Conservation (phyloP, 2,888 invertebrate species). For the Drosophila paramelanica region DNA sequence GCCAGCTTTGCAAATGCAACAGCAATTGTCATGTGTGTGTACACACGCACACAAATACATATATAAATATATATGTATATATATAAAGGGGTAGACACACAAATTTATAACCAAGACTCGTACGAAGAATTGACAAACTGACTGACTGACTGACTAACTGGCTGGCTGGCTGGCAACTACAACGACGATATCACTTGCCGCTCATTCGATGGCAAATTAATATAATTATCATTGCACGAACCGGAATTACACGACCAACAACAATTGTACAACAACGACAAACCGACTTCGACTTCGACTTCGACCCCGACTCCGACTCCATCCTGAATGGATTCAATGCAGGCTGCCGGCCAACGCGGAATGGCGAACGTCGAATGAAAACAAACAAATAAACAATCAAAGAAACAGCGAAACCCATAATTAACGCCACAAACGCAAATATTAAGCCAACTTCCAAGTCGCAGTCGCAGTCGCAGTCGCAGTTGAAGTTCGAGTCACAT, state of each 20-base stretch:
- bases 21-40: conserved; percentile 33
- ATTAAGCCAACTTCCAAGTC: conserved; percentile 59
- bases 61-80: neutral
- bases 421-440: conserved; percentile 82
- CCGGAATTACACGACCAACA: conserved; percentile 76
- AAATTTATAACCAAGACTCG: conserved; percentile 67
- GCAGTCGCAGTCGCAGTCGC: conserved; percentile 9
- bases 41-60: conserved; percentile 9
- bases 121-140: conserved; percentile 38
- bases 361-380: conserved; percentile 33
- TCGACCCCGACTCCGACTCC: conserved; percentile 16
- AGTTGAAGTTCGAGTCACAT: conserved; percentile 6
- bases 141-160: conserved; percentile 18
- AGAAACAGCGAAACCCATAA: conserved; percentile 74
- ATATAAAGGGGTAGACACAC: conserved; percentile 7
- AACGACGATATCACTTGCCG: conserved; percentile 67
- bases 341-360: conserved; percentile 7
- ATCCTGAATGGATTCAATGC: conserved; percentile 38
- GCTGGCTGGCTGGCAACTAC: conserved; percentile 20
- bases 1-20: conserved; percentile 23
- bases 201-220: conserved; percentile 78
- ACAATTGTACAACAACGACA: conserved; percentile 56
- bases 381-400: conserved; percentile 78
- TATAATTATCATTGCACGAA: conserved; percentile 81
- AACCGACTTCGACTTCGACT: conserved; percentile 8